Conservation (phyloP, 2,888 invertebrate species). For the Diploptera punctata region DNA sequence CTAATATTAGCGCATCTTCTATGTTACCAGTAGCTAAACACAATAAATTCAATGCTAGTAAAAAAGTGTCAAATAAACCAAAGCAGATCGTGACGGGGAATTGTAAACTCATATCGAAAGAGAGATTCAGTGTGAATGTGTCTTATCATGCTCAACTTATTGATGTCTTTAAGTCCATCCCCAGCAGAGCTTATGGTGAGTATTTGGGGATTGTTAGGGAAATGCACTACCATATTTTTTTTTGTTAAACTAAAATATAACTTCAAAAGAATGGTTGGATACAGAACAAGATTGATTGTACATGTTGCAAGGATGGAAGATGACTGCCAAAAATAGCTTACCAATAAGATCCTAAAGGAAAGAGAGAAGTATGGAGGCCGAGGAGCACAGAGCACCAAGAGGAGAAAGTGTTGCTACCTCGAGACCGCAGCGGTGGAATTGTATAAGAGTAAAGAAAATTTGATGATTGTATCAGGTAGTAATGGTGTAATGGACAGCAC, state of each 20-base stretch:
- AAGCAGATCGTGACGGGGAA: background rate
- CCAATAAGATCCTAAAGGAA: no score
- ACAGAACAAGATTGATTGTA: background rate
- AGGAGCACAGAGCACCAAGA: no score
- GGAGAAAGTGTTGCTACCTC: no score
- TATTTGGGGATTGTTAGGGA: background rate
- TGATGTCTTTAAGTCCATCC: slow-evolving; percentile 8
- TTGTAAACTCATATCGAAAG: background rate
- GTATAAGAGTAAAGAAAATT: no score
- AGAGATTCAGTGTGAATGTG: background rate
- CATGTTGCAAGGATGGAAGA: background rate
- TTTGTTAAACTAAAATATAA: background rate
- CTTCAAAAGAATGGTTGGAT: background rate
- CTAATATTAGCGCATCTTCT: background rate
- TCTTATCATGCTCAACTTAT: slow-evolving; percentile 2
- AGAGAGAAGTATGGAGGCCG: background rate
- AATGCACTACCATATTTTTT: background rate
- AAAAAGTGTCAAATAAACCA: background rate
- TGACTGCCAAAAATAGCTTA: background rate
- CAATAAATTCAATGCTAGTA: background rate
- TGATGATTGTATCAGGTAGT: no score
- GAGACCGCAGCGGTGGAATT: no score
- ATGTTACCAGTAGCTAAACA: background rate
- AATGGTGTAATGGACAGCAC: no score
- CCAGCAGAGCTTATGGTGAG: background rate